Evolutionary conservation across 2,888 invertebrate genomes (phyloP).

Genomic region (Mythimna lalbum): DNA sequence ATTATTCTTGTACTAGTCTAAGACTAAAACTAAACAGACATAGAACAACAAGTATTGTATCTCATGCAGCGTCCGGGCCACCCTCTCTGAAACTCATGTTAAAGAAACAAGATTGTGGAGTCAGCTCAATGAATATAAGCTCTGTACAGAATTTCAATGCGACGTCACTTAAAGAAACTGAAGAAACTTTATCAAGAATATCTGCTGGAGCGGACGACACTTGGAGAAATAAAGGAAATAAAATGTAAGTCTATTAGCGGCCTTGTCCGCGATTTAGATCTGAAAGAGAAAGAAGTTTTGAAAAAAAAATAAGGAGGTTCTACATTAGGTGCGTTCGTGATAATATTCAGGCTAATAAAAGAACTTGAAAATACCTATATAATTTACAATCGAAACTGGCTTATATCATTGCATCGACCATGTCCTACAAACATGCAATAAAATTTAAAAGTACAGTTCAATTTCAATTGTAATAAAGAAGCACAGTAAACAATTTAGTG

Average conservation of each 20-base stretch:
- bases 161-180: slow-evolving; percentile 60
- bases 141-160: slow-evolving; percentile 64
- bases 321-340: not conserved
- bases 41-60: slow-evolving; percentile 26
- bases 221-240: slow-evolving; percentile 53
- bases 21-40: slow-evolving; percentile 10
- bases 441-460: too few species aligned
- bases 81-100: slow-evolving; percentile 55
- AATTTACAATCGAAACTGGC: not conserved
- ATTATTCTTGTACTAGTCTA: not conserved
- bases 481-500: too few species aligned
- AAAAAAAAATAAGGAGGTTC: slow-evolving; percentile 17
- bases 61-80: slow-evolving; percentile 23
- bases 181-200: slow-evolving; percentile 62
- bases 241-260: slow-evolving; percentile 54
- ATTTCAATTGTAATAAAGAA: too few species aligned
- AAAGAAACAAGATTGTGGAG: slow-evolving; percentile 60
- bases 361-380: not conserved
- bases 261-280: slow-evolving; percentile 42
- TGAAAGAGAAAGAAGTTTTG: slow-evolving; percentile 29
- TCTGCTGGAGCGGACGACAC: slow-evolving; percentile 39
- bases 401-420: too few species aligned
- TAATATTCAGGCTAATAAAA: not conserved
- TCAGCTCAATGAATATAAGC: slow-evolving; percentile 63
- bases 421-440: too few species aligned